These are phyloP conservation scores for Pipra filicauda DNA, from an alignment of 2,113 vertebrate species.

Conservation along the genomic window DNA sequence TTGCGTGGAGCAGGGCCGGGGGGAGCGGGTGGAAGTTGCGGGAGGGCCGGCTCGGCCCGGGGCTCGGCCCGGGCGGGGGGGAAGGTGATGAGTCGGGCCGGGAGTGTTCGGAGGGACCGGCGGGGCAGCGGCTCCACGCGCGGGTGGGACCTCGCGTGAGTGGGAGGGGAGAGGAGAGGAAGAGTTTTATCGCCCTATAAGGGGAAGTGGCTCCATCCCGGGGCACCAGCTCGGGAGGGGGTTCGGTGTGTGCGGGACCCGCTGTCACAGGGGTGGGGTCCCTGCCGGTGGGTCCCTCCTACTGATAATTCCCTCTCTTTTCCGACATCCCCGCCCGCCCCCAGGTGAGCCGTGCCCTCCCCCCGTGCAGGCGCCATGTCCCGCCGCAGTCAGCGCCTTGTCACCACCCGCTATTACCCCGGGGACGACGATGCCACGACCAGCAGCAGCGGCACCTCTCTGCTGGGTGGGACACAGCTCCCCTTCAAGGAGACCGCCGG, in stretches of 20 bases:
- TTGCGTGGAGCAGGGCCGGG: not conserved
- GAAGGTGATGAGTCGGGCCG: not conserved
- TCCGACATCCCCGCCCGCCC: not conserved
- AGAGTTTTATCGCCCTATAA: not conserved
- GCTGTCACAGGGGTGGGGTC: not conserved
- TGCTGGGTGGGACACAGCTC: slow-evolving; percentile 49
- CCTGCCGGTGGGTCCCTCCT: not conserved
- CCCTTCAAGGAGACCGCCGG: slow-evolving; percentile 62
- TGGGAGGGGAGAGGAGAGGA: not conserved
- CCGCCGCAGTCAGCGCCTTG: slow-evolving; percentile 81
- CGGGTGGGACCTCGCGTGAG: not conserved
- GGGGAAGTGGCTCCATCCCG: not conserved
- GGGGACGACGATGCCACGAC: slow-evolving; percentile 79
- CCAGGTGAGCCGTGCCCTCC: not conserved
- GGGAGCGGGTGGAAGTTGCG: not conserved
- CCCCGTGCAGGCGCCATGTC: slow-evolving; percentile 57
- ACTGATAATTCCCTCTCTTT: not conserved
- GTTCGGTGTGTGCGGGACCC: not conserved
- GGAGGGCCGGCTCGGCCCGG: not conserved
- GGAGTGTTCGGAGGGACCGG: not conserved
- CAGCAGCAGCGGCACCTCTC: slow-evolving; percentile 61
- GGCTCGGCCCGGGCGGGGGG: not conserved
- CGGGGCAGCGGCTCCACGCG: not conserved
- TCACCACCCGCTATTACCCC: slow-evolving; percentile 76
- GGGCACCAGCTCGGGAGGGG: not conserved